phyloP scores from a whole-genome alignment of 2,113 vertebrate genomes.

The Leuciscus idus region DNA sequence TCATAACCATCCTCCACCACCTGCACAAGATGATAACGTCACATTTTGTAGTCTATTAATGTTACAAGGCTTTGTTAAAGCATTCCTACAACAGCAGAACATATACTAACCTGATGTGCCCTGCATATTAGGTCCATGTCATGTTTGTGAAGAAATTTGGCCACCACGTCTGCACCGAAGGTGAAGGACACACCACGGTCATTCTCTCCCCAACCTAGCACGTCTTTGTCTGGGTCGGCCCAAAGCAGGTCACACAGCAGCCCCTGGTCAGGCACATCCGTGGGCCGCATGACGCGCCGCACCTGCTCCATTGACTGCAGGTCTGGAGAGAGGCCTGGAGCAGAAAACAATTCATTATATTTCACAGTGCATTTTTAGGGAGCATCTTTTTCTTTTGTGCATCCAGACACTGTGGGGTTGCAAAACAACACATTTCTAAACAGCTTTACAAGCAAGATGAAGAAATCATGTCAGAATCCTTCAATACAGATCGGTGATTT shows the following conservation, averaged over 20 bases:
- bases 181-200: conserved; percentile 83
- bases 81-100: not conserved
- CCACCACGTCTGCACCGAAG: conserved; percentile 81
- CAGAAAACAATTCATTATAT: conserved; percentile 6
- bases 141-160: conserved; percentile 83
- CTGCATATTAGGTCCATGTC: conserved; percentile 86
- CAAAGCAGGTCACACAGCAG: conserved; percentile 90
- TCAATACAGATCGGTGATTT: not conserved
- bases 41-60: not conserved
- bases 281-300: conserved; percentile 94
- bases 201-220: conserved; percentile 81
- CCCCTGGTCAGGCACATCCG: conserved; percentile 87
- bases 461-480: not conserved
- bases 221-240: conserved; percentile 95
- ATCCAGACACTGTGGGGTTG: not conserved
- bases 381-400: not conserved
- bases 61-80: not conserved
- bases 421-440: not conserved
- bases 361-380: not conserved
- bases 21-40: conserved; percentile 57
- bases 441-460: not conserved
- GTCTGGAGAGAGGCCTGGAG: conserved; percentile 75
- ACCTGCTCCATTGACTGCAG: conserved; percentile 87
- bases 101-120: conserved; percentile 76
- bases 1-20: conserved; percentile 82